Conservation (phyloP, 2,113 vertebrate genomes). For the Neodon shergylaensis region DNA sequence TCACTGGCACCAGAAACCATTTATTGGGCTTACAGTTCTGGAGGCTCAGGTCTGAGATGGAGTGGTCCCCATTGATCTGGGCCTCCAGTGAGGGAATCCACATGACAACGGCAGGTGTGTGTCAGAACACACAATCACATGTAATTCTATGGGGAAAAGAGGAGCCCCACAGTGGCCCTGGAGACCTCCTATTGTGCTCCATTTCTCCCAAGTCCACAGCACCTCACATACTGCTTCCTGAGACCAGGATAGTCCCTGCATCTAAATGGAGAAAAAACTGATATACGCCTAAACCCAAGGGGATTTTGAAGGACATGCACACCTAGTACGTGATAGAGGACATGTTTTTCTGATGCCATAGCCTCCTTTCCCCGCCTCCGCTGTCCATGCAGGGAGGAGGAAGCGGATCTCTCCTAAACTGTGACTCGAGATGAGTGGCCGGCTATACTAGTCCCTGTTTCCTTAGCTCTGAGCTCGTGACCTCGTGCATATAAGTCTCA, state of each 20-base stretch:
- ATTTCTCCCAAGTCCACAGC: not conserved
- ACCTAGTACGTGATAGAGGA: not conserved
- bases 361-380: not conserved
- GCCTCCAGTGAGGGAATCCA: not conserved
- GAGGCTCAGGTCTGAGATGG: not conserved
- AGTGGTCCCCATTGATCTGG: not conserved
- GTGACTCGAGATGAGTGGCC: not conserved
- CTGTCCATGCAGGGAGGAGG: not conserved
- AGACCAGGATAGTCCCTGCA: not conserved
- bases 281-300: not conserved
- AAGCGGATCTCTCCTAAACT: not conserved
- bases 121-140: not conserved
- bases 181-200: not conserved
- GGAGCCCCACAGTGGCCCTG: not conserved
- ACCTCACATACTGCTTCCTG: not conserved
- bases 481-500: not conserved
- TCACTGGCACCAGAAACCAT: not conserved
- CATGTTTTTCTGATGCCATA: not conserved
- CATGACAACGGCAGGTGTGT: not conserved
- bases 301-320: not conserved
- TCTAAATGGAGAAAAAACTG: not conserved
- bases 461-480: not conserved
- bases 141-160: not conserved
- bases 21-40: not conserved
- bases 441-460: not conserved